A percentile compares a stretch with the other conserved stretches of the same genome.
These are phyloP conservation scores for Pristionchus mayeri DNA, from an alignment of 2,888 invertebrate genomes.

Conservation along the genomic window DNA sequence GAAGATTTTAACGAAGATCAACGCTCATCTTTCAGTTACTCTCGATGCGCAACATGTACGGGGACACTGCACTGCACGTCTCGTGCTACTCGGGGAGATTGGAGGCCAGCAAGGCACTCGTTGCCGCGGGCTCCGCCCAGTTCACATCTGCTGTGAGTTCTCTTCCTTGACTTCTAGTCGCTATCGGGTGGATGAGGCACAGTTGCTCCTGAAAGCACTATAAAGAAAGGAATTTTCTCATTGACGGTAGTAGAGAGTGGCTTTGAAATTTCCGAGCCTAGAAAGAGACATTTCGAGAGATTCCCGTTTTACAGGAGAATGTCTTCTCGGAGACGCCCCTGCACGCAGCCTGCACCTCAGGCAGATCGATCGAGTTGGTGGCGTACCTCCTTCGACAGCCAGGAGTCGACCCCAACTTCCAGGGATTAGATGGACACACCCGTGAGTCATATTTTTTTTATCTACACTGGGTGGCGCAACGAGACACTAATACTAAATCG, in stretches of 20 bases:
- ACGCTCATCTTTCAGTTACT: slow-evolving; percentile 56
- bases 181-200: too few relatives aligned
- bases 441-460: neutral
- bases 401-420: slow-evolving; percentile 24
- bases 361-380: slow-evolving; percentile 78
- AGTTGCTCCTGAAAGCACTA: too few relatives aligned
- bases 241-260: too few relatives aligned
- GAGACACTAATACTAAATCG: too few relatives aligned
- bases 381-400: slow-evolving; percentile 78
- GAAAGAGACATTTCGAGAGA: too few relatives aligned
- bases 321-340: slow-evolving; percentile 79
- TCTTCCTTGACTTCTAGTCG: too few relatives aligned
- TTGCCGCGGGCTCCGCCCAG: slow-evolving; percentile 73
- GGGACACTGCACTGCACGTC: slow-evolving; percentile 79
- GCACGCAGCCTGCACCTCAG: slow-evolving; percentile 78
- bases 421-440: slow-evolving; percentile 78
- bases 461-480: too few relatives aligned
- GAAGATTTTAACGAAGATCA: too few relatives aligned
- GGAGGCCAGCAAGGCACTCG: slow-evolving; percentile 77
- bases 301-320: slow-evolving; percentile 75
- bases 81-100: slow-evolving; percentile 74
- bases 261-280: too few relatives aligned
- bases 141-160: slow-evolving; percentile 6
- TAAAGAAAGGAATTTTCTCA: too few relatives aligned
- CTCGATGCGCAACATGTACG: slow-evolving; percentile 77